Percentiles rank a stretch among this genome's conserved stretches.
Evolutionary conservation across 2,888 invertebrate species (phyloP).

Genomic region (Drosophila anceps): DNA sequence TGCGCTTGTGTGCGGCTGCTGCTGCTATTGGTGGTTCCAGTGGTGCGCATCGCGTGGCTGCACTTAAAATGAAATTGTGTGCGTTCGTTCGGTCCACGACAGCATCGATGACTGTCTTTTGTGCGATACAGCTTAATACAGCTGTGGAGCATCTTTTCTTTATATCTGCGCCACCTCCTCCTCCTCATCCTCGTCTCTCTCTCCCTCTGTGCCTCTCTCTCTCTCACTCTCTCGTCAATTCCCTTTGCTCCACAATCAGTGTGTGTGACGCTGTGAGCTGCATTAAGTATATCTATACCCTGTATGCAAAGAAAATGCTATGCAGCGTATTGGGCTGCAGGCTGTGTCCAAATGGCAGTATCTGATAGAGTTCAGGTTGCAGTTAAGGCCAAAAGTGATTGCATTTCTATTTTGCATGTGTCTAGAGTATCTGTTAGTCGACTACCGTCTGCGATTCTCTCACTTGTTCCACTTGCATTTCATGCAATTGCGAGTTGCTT

Average conservation of each 20-base stretch:
- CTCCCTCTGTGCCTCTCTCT: background rate
- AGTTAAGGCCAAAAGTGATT: too few relatives aligned
- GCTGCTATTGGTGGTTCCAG: constrained; percentile 9
- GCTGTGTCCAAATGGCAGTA: background rate
- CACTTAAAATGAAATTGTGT: constrained; percentile 61
- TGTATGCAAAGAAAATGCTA: background rate
- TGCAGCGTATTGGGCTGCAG: background rate
- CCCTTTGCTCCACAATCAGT: constrained; percentile 11
- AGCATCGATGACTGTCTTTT: constrained; percentile 42
- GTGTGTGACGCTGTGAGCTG: constrained; percentile 60
- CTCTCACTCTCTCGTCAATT: background rate
- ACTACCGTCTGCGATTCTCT: background rate
- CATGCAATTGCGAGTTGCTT: constrained; percentile 65
- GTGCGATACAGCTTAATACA: constrained; percentile 17
- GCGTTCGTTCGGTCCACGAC: constrained; percentile 18
- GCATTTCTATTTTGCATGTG: too few relatives aligned
- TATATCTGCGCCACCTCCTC: background rate
- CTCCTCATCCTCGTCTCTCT: constrained; percentile 1
- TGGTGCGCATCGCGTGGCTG: constrained; percentile 52
- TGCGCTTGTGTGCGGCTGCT: constrained; percentile 4
- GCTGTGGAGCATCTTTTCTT: constrained; percentile 14
- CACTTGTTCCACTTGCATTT: constrained; percentile 60
- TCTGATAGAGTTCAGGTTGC: background rate
- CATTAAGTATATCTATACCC: constrained; percentile 53
- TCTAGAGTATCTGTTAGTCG: background rate